Base-by-base conservation (phyloP, 2,888 invertebrate species). In the Rotaria sp. region DNA sequence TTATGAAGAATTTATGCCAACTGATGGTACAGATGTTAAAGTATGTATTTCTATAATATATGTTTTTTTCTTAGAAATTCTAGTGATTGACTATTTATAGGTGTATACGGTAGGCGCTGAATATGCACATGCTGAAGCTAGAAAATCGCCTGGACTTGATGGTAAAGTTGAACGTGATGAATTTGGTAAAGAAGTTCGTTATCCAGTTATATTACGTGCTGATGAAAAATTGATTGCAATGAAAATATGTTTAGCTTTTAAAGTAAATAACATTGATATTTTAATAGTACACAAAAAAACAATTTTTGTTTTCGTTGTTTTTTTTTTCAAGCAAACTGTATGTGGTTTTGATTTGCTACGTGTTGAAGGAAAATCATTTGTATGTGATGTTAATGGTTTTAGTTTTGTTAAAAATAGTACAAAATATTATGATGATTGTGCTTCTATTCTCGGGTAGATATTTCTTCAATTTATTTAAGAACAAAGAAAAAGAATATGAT, bases 1-100 rank as follows among this genome's bases (percentile, higher is more conserved):
- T 90, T 99, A 99, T 91, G 99, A 99, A 93, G 98, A 99, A 92
- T 99, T 99, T 92, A 99, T 99, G 97, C 98, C 98, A 13, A 99
- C 99, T 59, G 99, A 99, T 93, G 99, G 99, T 11, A 93, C 94
- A 10, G 94, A 94, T 91, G 94, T 94, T 5, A 94, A 94, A 92
- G 67, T 67, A 67, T 35, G 67, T 67, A 30, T 11, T 45, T 11
- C 7, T 45, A 8, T 8, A 5, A 8, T 45, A 11, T 45, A 8
- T 45, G 45, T 45, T 15, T 50, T 13, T 50, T 50, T 50, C 18
- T 5, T 18, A 50, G 1, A 15, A 15, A 3, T 10, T 15, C 15
- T 7, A n/a, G 1, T 50, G 11, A 4, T 35, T 10, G n/a, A 13
- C 24, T 38, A 74, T 11, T 41, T 94, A 5, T 94, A 94, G 92